These are phyloP conservation scores for Oikopleura dioica DNA, from an alignment of 23 tunicate species.

Conservation along the genomic window DNA sequence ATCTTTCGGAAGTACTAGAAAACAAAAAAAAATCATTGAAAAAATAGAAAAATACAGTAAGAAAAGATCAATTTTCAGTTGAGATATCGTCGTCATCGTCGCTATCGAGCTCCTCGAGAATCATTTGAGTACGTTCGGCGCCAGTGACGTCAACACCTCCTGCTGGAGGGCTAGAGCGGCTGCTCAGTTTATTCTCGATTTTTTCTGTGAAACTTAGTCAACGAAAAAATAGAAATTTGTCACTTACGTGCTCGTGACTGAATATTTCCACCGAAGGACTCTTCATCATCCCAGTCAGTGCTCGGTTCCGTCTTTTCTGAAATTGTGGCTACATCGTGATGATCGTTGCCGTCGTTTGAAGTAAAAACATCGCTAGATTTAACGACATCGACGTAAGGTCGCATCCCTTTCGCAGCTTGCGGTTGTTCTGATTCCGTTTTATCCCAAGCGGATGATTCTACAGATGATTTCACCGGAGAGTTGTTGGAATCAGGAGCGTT, in stretches of 20 bases:
- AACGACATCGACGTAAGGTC: too few relatives aligned
- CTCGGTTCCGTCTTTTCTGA: not conserved
- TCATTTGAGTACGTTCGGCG: not conserved
- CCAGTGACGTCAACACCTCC: constrained; percentile 27
- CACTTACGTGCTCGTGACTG: not conserved
- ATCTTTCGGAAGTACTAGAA: too few relatives aligned
- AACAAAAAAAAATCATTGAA: too few relatives aligned
- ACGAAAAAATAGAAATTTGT: not conserved
- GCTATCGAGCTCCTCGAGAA: not conserved
- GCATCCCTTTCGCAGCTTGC: too few relatives aligned
- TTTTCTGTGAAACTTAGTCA: not conserved
- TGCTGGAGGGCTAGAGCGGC: constrained; percentile 23
- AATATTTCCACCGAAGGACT: not conserved
- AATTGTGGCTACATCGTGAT: not conserved
- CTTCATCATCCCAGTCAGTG: not conserved
- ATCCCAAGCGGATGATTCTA: not conserved
- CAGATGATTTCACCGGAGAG: not conserved
- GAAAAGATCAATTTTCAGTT: not conserved
- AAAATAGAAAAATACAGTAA: not conserved
- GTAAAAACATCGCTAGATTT: not conserved
- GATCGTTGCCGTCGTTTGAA: too few relatives aligned
- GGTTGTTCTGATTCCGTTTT: not conserved
- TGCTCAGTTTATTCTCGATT: constrained; percentile 16
- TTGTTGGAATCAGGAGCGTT: too few relatives aligned
- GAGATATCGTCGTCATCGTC: not conserved